Percentiles rank a stretch among this genome's conserved stretches.
Evolutionary conservation across 2,113 vertebrate species (phyloP).

Genomic region (Recurvirostra avosetta): DNA sequence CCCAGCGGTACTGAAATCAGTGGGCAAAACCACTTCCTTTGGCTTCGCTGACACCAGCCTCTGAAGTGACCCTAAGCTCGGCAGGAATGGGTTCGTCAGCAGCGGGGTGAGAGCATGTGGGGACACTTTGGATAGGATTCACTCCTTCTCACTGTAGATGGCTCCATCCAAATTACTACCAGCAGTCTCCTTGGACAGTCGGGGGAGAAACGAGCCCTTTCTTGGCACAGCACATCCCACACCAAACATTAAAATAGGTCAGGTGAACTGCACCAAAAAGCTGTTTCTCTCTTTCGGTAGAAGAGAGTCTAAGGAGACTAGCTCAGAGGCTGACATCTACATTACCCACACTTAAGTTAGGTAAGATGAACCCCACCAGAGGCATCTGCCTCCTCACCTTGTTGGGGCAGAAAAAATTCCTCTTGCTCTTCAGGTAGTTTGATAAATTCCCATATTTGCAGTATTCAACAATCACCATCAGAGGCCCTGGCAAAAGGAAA

Average conservation of each 20-base stretch:
- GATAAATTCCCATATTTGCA: slow-evolving; percentile 93
- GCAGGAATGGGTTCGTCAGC: slow-evolving; percentile 8
- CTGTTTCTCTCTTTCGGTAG: background rate
- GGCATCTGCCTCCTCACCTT: slow-evolving; percentile 74
- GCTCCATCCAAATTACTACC: background rate
- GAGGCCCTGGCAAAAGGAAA: slow-evolving; percentile 76
- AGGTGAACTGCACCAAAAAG: background rate
- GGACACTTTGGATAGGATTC: background rate
- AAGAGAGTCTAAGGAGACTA: background rate
- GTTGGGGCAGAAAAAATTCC: slow-evolving; percentile 81
- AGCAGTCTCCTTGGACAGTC: background rate
- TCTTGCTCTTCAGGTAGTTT: slow-evolving; percentile 90
- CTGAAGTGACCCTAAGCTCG: background rate
- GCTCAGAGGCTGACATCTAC: background rate
- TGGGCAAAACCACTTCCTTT: slow-evolving; percentile 41
- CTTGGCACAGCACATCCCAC: background rate
- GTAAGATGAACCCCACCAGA: background rate
- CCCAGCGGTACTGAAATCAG: background rate
- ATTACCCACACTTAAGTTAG: fast-evolving
- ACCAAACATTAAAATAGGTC: background rate
- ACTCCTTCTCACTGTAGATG: background rate
- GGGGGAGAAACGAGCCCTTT: background rate
- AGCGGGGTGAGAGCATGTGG: background rate
- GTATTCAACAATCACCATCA: slow-evolving; percentile 96
- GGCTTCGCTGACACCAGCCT: background rate